Evolutionary conservation across 2,888 invertebrate species (phyloP), one percentile per base, ranked within the genome.

Genomic region (Fragum sueziense): DNA sequence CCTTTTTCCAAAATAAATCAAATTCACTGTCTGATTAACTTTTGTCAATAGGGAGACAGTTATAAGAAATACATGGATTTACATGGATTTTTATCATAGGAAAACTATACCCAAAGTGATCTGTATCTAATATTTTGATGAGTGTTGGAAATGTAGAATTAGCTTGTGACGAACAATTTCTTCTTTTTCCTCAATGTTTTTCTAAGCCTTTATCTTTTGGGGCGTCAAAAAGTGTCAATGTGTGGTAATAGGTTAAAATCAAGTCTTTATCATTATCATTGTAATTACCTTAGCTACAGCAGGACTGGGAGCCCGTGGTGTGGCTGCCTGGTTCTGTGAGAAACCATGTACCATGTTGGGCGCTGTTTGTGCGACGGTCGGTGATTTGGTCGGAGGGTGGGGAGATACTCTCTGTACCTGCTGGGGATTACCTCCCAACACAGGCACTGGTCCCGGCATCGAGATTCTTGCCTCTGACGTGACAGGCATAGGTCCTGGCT

Each of bases 321-420:
- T 78, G 29, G 82, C 71, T 52, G 80, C 75, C 71, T 85, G 78
- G 70, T 82, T 77, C 54, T 74, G 73, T 29, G 85, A 79, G 79
- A 82, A 80, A 34, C 84, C 75, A 54, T 54, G 54, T 9, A 80
- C 85, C 80, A 87, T 83, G 31, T 84, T 87, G 11, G 87, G 87
- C 34, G 87, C 87, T 17, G 86, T 87, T 74, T 87, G 87, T 20
- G 87, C 87, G 17, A 87, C 77, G 2, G 87, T 86, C 17, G 87
- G 87, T 1, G 87, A 87, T 65, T 86, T 86, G 25, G 82, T 86
- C 34, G 85, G 84, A 31, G 87, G 87, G 59, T 86, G 84, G 4
- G 85, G 86, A 25, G 86, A 86, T 51, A 83, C 85, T 67, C 85
- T 71, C 59, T 85, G 85, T 1, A 82, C 83, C 20, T 76, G 78